Evolutionary conservation across 2,113 vertebrate species (phyloP), one percentile per base, ranked within the genome.

Genomic region (Cephalopholis sonnerati): DNA sequence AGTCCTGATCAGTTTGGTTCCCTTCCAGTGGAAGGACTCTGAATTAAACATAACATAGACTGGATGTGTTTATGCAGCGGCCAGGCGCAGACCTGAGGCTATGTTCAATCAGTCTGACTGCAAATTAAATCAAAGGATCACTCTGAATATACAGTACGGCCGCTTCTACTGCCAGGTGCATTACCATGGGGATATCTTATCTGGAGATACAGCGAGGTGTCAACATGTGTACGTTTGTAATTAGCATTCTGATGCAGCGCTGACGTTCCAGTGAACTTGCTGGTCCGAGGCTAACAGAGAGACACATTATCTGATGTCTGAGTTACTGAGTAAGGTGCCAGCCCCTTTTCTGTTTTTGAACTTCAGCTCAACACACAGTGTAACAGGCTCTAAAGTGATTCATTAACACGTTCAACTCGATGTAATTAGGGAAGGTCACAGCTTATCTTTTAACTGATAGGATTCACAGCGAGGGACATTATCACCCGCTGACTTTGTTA

Each of bases 11-110:
- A 74, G 83, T 90, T 87, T 88, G 88, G 89, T 91, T 91, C 66
- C 72, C 58, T 76, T 88, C 82, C 88, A 91, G 69, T 84, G 77
- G 84, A 86, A 84, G 78, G 81, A 91, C 84, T 85, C 81, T 94
- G 90, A 93, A 93, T 93, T 90, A 93, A 93, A 92, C 90, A 92
- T 92, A 91, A 92, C 91, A 81, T 58, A 71, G 69, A 65, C 84
- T 79, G 77, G 83, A 86, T 90, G 50, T 92, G 89, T 93, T 93
- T 91, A 93, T 91, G 82, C 86, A 73, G 77, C 27, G 76, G 73
- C 83, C 91, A 87, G 72, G 77, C 74, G n/a, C 59, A 72, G 84
- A 89, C 91, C 92, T 81, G 79, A 75, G 93, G 90, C 93, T 76
- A 89, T 84, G 83, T 91, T 92, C 92, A 92, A 91, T 93, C 90